A percentile compares a stretch with the other conserved stretches of the same genome.
Evolutionary conservation across 2,113 vertebrate genomes (phyloP).

Genomic region (Morone saxatilis): DNA sequence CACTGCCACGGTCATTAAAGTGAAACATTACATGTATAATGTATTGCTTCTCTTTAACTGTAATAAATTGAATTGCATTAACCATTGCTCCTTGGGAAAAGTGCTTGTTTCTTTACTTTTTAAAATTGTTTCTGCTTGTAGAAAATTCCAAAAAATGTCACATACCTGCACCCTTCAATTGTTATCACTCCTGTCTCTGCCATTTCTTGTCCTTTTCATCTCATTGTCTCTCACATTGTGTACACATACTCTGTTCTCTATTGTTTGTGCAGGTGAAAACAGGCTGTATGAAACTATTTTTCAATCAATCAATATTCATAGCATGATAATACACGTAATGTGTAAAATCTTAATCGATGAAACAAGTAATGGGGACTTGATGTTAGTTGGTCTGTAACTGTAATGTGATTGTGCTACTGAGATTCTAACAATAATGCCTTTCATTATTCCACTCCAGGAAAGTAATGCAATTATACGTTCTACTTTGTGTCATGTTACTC

Average conservation of each 20-base stretch:
- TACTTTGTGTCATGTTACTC: conserved; percentile 43
- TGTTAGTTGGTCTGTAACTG: conserved; percentile 17
- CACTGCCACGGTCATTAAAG: conserved; percentile 50
- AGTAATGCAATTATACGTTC: conserved; percentile 28
- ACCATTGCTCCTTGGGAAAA: conserved; percentile 29
- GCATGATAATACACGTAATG: neutral
- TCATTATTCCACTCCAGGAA: conserved; percentile 15
- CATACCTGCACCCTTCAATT: conserved; percentile 9
- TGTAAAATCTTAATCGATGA: neutral
- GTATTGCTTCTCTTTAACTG: conserved; percentile 43
- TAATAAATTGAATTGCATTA: conserved; percentile 55
- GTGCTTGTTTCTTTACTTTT: conserved; percentile 23
- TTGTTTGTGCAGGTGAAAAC: conserved; percentile 39
- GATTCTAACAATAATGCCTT: conserved; percentile 20
- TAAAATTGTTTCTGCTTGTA: neutral
- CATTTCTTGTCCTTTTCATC: conserved; percentile 40
- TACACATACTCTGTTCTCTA: conserved; percentile 16
- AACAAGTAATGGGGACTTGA: conserved; percentile 6
- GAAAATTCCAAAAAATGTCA: conserved; percentile 8
- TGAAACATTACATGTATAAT: conserved; percentile 60
- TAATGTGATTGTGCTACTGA: conserved; percentile 7
- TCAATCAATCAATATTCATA: neutral
- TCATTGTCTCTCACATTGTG: conserved; percentile 25
- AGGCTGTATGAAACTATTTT: neutral
- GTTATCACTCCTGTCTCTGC: neutral